These are phyloP conservation scores for Schizopygopsis malacanthus DNA, from an alignment of 2,797 vertebrate species.

Conservation along the genomic window DNA sequence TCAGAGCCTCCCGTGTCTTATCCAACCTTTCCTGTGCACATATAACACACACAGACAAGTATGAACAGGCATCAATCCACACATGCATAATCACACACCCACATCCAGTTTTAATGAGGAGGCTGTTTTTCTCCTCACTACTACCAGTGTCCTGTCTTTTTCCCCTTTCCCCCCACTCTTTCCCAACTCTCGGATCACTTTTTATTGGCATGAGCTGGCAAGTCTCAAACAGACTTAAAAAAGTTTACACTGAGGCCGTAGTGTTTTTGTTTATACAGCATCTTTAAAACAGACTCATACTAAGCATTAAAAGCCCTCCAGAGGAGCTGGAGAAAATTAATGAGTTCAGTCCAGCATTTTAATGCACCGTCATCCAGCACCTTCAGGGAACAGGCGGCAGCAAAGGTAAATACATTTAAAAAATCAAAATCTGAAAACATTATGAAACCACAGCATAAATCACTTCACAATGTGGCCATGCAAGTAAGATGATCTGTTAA, in stretches of 20 bases:
- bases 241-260: constrained; percentile 67
- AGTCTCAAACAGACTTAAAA: constrained; percentile 60
- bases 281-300: constrained; percentile 69
- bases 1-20: constrained; percentile 72
- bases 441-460: constrained; percentile 65
- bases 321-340: constrained; percentile 71
- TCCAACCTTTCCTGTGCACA: constrained; percentile 78
- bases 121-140: constrained; percentile 36
- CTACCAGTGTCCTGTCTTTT: constrained; percentile 33
- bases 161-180: constrained; percentile 29
- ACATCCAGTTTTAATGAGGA: constrained; percentile 23
- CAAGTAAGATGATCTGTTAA: constrained; percentile 61
- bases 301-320: constrained; percentile 67
- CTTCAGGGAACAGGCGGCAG: constrained; percentile 65
- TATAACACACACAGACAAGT: constrained; percentile 21
- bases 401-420: constrained; percentile 67
- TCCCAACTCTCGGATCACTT: constrained; percentile 9
- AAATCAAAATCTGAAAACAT: constrained; percentile 61
- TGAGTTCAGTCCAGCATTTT: constrained; percentile 69
- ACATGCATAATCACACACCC: constrained; percentile 23
- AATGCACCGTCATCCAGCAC: constrained; percentile 68
- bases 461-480: constrained; percentile 50
- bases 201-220: constrained; percentile 62
- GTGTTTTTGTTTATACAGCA: constrained; percentile 75
- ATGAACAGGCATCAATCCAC: constrained; percentile 40